Base-by-base conservation (phyloP, 2,797 vertebrate genomes). In the Artibeus jamaicensis region DNA sequence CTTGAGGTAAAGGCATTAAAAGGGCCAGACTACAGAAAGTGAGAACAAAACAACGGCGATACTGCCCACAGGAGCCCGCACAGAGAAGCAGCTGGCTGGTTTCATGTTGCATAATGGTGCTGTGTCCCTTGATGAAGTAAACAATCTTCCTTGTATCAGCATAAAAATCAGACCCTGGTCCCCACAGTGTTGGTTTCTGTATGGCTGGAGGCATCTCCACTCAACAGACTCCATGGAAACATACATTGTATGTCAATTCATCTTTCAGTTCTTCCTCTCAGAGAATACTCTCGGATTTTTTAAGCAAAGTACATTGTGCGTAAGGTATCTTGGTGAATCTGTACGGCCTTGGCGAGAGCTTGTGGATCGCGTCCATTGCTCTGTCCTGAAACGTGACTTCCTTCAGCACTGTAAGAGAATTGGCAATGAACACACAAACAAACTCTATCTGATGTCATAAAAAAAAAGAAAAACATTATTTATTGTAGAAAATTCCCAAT, bases 221-320 rank as follows among this genome's bases (percentile, higher is more conserved):
- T 97, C 95, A 98, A 98, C 90, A 37, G 98, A 98, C 98, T 98
- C 98, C 98, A 97, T 98, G 98, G 98, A 99, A 98, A 99, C 98
- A 98, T 98, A 98, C 97, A 98, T 95, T 96, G 98, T 98, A 97
- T 98, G 98, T 98, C 94, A 98, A 98, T 98, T 97, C 96, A 91
- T 96, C 97, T 97, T 90, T 96, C 97, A 97, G 97, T 98, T 98
- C 97, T 98, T 98, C 98, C 97, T 96, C 84, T 97, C 97, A 18
- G 94, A 95, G 97, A 98, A 97, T 85, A 97, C 78, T 96, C 97
- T 97, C 97, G 96, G 87, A 57, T 87, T 96, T 98, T 97, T 98
- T 98, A 99, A 98, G 99, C 99, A 96, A 99, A 99, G 98, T 99
- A 99, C 99, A 99, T 99, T 98, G 99, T 99, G 99, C 99, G 99